phyloP scores from a whole-genome alignment of 2,888 invertebrate genomes.

The Patella depressa region DNA sequence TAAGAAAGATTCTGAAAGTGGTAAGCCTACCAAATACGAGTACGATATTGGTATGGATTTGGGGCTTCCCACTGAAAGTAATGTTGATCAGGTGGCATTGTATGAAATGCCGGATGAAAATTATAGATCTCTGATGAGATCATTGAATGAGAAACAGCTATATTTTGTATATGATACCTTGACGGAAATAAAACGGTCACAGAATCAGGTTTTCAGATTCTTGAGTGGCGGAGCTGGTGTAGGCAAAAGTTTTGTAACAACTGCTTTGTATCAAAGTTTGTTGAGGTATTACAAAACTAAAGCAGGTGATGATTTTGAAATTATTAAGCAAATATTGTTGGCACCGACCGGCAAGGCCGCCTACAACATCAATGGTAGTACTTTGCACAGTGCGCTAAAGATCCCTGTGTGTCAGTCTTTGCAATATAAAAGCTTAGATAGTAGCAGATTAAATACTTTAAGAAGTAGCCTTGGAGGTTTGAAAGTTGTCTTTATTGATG shows the following conservation, averaged over 20 bases:
- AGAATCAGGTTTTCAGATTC: too few species aligned
- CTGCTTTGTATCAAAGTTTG: too few species aligned
- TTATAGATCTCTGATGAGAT: too few species aligned
- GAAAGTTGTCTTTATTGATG: constrained; percentile 38
- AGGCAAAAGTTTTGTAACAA: too few species aligned
- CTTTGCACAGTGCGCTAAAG: constrained; percentile 29
- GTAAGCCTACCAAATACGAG: constrained; percentile 30
- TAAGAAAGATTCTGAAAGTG: not conserved
- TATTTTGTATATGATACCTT: too few species aligned
- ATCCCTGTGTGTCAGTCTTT: constrained; percentile 27
- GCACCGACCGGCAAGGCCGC: constrained; percentile 46
- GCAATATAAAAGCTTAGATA: constrained; percentile 21
- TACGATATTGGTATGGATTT: constrained; percentile 38
- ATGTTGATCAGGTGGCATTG: constrained; percentile 9
- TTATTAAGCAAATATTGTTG: constrained; percentile 24
- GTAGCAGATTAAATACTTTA: constrained; percentile 17
- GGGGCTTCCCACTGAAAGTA: constrained; percentile 29
- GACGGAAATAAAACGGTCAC: too few species aligned
- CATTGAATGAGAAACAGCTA: too few species aligned
- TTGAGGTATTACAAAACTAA: constrained; percentile 28
- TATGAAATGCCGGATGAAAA: too few species aligned
- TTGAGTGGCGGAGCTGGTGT: too few species aligned
- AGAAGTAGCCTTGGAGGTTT: constrained; percentile 18
- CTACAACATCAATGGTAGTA: constrained; percentile 28
- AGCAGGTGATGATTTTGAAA: constrained; percentile 31